phyloP scores from a whole-genome alignment of 2,113 vertebrate genomes.

The Heteronetta atricapilla region DNA sequence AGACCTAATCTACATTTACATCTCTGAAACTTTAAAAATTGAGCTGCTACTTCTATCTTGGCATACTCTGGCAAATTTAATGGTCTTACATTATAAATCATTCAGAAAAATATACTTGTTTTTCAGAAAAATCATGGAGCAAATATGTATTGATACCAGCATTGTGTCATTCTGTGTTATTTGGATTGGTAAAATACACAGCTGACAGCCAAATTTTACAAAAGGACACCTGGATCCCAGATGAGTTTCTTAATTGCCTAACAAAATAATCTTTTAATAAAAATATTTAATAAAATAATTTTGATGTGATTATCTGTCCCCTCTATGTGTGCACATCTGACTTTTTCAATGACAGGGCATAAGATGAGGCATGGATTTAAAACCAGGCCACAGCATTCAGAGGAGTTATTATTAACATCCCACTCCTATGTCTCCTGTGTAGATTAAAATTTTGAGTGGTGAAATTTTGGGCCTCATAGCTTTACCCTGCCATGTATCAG shows the following conservation, averaged over 20 bases:
- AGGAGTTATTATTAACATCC: background rate
- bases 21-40: background rate
- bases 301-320: background rate
- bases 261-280: background rate
- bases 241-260: background rate
- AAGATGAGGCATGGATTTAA: background rate
- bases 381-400: background rate
- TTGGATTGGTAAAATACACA: background rate
- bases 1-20: no score
- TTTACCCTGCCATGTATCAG: background rate
- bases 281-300: background rate
- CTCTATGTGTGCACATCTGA: background rate
- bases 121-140: background rate
- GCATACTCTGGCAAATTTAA: background rate
- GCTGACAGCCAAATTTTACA: background rate
- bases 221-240: background rate
- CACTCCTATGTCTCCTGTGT: fast-evolving
- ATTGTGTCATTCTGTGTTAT: background rate
- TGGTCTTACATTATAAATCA: background rate
- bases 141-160: background rate
- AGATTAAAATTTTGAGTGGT: background rate
- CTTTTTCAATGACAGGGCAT: background rate
- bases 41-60: background rate
- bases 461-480: background rate
- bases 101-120: background rate